Evolutionary conservation across 1,140 invertebrate genomes (phyloP).

Genomic region (Hycleus phaleratus): DNA sequence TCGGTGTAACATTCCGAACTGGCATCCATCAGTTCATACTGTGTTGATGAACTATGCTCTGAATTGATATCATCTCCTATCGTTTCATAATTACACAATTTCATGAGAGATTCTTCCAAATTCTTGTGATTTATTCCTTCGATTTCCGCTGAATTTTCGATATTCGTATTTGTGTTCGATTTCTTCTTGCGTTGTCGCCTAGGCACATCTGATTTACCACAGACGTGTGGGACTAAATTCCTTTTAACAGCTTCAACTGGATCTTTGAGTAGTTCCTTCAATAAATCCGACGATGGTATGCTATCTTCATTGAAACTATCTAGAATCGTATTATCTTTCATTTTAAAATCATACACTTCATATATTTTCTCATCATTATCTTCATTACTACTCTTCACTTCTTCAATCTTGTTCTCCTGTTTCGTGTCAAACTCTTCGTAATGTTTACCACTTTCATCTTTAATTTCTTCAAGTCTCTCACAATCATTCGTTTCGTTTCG

Average conservation of each 20-base stretch:
- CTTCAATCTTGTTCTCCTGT: too few species aligned
- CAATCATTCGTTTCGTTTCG: constrained; percentile 1
- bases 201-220: constrained; percentile 47
- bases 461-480: constrained; percentile 1
- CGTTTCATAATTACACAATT: constrained; percentile 40
- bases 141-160: too few species aligned
- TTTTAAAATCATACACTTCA: constrained; percentile 6
- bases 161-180: constrained; percentile 6
- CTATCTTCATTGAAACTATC: constrained; percentile 4
- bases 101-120: constrained; percentile 55
- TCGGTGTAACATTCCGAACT: constrained; percentile 58
- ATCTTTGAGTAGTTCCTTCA: constrained; percentile 52
- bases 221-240: constrained; percentile 64
- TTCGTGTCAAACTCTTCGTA: too few species aligned
- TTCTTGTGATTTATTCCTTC: too few species aligned
- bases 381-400: not conserved
- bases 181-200: constrained; percentile 34
- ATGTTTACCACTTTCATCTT: constrained; percentile 3
- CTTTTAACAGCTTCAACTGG: constrained; percentile 62
- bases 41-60: constrained; percentile 46
- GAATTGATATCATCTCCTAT: constrained; percentile 48
- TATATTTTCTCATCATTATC: not conserved
- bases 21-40: constrained; percentile 46
- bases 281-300: constrained; percentile 35
- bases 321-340: constrained; percentile 5